These are phyloP conservation scores for Paramormyrops hopkinsi DNA, from an alignment of 2,797 vertebrate genomes.

Conservation along the genomic window DNA sequence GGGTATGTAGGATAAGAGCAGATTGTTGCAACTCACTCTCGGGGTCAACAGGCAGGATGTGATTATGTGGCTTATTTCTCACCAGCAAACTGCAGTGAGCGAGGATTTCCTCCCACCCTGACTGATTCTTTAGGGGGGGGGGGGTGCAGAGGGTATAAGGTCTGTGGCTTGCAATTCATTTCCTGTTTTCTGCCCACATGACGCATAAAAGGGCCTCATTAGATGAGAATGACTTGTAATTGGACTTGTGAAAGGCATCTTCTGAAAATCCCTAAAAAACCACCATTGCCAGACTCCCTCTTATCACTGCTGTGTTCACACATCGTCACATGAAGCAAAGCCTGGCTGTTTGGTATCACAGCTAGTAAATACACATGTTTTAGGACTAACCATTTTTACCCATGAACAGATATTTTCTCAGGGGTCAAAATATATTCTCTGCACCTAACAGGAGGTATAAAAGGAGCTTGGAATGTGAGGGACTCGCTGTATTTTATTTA, in stretches of 20 bases:
- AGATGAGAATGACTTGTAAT: background rate
- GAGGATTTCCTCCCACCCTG: slow-evolving; percentile 23
- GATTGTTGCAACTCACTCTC: background rate
- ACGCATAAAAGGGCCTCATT: background rate
- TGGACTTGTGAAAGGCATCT: background rate
- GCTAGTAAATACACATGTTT: background rate
- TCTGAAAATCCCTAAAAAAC: background rate
- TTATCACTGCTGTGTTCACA: background rate
- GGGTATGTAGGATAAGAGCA: background rate
- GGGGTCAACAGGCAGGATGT: slow-evolving; percentile 19
- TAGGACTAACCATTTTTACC: background rate
- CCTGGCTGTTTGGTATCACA: background rate
- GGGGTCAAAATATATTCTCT: background rate
- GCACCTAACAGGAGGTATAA: background rate
- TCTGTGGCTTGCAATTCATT: slow-evolving; percentile 15
- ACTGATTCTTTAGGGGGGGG: background rate
- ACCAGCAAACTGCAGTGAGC: background rate
- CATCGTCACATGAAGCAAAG: background rate
- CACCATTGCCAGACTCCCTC: background rate
- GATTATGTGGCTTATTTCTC: slow-evolving; percentile 14
- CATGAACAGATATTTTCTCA: background rate
- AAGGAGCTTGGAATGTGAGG: background rate
- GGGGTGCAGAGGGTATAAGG: background rate
- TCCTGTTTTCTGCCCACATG: slow-evolving; percentile 14
- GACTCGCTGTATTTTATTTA: slow-evolving; percentile 1